These are phyloP conservation scores for Autographa gamma DNA, from an alignment of 2,888 invertebrate genomes.

Conservation along the genomic window DNA sequence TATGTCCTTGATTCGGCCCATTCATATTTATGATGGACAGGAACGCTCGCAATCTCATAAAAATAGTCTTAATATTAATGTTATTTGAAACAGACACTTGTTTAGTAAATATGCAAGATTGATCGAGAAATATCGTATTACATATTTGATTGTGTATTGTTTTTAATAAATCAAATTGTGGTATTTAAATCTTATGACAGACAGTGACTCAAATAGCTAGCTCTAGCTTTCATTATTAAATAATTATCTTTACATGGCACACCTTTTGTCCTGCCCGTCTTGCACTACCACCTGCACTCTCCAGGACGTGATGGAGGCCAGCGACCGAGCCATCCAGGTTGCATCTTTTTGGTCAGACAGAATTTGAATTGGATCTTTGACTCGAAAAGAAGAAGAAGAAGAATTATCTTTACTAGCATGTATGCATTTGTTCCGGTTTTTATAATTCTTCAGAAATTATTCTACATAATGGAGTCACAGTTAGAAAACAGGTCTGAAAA, in stretches of 20 bases:
- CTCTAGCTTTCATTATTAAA: too few relatives aligned
- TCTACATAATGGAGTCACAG: constrained; percentile 20
- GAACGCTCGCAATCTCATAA: constrained; percentile 47
- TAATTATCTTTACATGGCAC: neutral
- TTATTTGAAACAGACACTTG: constrained; percentile 32
- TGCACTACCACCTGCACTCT: too few relatives aligned
- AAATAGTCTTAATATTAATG: constrained; percentile 46
- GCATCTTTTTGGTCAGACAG: too few relatives aligned
- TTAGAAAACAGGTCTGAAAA: constrained; percentile 27
- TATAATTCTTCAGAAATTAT: constrained; percentile 3
- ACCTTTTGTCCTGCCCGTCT: too few relatives aligned
- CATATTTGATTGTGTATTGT: neutral
- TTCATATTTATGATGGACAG: constrained; percentile 74
- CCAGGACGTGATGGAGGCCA: too few relatives aligned
- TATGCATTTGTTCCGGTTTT: neutral
- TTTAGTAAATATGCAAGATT: constrained; percentile 24
- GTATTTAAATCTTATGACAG: neutral
- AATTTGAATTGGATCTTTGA: too few relatives aligned
- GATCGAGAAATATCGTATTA: constrained; percentile 13
- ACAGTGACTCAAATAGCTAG: too few relatives aligned
- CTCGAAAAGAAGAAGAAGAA: too few relatives aligned
- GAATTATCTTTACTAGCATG: neutral
- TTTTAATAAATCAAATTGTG: neutral
- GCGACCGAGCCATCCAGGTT: too few relatives aligned
- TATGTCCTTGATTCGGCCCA: constrained; percentile 72